phyloP scores from a whole-genome alignment of 2,797 vertebrate species.

The Crocodylus rhombifer region DNA sequence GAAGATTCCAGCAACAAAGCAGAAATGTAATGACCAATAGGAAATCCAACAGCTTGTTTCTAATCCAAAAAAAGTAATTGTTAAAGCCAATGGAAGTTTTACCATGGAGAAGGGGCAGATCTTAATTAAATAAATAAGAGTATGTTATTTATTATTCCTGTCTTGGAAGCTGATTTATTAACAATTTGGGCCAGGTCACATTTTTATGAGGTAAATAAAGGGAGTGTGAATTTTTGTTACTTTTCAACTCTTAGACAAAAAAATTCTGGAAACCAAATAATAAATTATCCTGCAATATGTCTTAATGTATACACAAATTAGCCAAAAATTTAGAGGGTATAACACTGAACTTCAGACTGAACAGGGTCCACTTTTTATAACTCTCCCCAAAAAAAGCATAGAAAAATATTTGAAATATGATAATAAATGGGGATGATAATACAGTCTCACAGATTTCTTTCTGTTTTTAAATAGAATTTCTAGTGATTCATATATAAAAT shows the following conservation, averaged over 20 bases:
- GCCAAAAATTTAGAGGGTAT: neutral
- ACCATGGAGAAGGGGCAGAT: neutral
- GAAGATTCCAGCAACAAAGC: neutral
- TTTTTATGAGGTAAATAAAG: neutral
- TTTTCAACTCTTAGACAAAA: neutral
- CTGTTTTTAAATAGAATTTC: constrained; percentile 48
- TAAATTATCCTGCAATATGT: neutral
- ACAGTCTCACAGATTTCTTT: constrained; percentile 54
- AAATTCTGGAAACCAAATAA: neutral
- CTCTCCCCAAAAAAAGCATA: neutral
- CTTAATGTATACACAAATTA: neutral
- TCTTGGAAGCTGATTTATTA: neutral
- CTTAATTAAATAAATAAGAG: neutral
- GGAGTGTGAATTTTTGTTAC: neutral
- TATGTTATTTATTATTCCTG: neutral
- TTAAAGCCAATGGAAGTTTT: neutral
- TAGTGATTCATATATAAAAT: constrained; percentile 32
- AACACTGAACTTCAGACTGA: neutral
- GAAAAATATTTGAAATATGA: constrained; percentile 42
- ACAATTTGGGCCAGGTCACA: neutral
- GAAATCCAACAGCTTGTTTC: neutral
- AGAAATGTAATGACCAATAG: neutral
- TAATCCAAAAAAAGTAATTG: neutral
- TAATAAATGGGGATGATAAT: constrained; percentile 17
- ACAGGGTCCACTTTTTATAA: neutral